Evolutionary conservation across 2,797 vertebrate species (phyloP).

Genomic region (Pachyuromys duprasi): DNA sequence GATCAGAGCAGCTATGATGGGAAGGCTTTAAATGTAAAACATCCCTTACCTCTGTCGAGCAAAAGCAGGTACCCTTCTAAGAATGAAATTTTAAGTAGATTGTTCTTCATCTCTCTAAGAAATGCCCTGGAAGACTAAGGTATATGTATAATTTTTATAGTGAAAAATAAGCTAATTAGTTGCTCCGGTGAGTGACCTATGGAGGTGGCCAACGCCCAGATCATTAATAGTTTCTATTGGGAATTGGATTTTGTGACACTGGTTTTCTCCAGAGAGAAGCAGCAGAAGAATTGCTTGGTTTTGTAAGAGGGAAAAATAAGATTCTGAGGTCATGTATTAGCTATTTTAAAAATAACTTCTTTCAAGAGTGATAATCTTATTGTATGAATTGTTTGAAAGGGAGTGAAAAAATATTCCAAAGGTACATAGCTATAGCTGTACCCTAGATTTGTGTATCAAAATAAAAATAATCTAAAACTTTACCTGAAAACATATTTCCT

Average conservation of each 20-base stretch:
- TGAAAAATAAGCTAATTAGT: conserved; percentile 35
- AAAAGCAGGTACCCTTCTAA: conserved; percentile 19
- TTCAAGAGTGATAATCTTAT: not conserved
- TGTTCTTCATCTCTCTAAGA: conserved; percentile 30
- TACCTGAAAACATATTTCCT: not conserved
- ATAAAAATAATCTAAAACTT: not conserved
- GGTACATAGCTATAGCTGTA: not conserved
- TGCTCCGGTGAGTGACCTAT: conserved; percentile 21
- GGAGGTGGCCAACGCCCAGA: not conserved
- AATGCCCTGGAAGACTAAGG: not conserved
- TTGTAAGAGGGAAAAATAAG: not conserved
- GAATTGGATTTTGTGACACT: not conserved
- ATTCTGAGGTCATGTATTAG: not conserved
- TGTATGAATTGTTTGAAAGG: not conserved
- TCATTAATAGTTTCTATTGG: conserved; percentile 39
- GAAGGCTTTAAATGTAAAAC: conserved; percentile 12
- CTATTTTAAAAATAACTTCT: not conserved
- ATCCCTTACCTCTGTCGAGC: conserved; percentile 64
- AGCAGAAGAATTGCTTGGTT: conserved; percentile 12
- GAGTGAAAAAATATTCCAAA: not conserved
- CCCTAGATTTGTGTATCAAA: not conserved
- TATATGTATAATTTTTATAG: conserved; percentile 19
- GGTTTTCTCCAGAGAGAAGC: conserved; percentile 53
- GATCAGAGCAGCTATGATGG: not conserved
- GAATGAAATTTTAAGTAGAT: conserved; percentile 16